Base-by-base conservation (phyloP, 2,113 vertebrate species). In the Corydoras sp. region DNA sequence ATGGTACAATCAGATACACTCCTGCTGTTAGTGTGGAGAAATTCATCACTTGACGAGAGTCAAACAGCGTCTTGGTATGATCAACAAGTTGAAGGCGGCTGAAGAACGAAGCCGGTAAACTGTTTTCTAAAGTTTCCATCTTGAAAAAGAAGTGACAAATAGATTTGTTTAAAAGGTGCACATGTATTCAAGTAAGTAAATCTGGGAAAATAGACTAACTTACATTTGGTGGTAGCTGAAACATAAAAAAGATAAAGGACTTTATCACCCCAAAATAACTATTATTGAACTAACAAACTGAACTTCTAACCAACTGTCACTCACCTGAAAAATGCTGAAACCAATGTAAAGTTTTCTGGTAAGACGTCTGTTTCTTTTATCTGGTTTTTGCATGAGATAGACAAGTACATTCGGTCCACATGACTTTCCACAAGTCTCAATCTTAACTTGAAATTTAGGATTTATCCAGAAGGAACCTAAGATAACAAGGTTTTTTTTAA, bases 321-420 rank as follows among this genome's bases (percentile, higher is more conserved):
- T 74, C 72, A 87, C 88, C 72, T 80, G 60, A 73, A 81, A 90
- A 11, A 90, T 60, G 12, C 56, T 50, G 66, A 88, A 82, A 12
- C 88, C 88, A 30, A 89, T 86, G 69, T 80, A 58, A n/a, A 80
- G 55, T 11, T 79, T 84, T 32, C 81, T 13, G 15, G 62, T 67
- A 54, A 81, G 63, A 30, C 31, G 83, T 61, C 88, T 77, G 71
- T 83, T 80, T 68, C 84, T 82, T 59, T 86, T 88, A 76, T 88
- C 81, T 0, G 85, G 81, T 73, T 85, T 88, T 76, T 90, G 88
- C 76, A 89, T 82, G 50, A 90, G 80, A 71, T 86, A 86, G 53
- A 89, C 68, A 48, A 89, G 32, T 3, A 82, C 79, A 69, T 89
- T 88, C 1, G 64, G 58, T 0, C 54, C 18, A 24, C 18, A 24